phyloP scores from a whole-genome alignment of 2,888 invertebrate genomes.

The Fragum fragum region DNA sequence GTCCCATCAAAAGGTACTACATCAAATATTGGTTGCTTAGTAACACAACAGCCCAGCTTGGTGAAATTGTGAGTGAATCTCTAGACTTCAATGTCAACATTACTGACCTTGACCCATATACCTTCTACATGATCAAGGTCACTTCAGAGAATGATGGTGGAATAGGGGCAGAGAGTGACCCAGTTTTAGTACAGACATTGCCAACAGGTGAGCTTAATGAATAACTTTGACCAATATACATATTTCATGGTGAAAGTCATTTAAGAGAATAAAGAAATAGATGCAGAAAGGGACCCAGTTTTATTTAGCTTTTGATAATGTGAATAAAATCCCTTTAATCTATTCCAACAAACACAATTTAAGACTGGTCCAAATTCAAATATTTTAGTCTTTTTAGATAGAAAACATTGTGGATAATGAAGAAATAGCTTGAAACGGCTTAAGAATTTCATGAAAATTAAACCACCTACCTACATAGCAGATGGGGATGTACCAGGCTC shows the following conservation, averaged over 20 bases:
- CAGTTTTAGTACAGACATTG: slow-evolving; percentile 66
- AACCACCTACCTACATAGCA: too few species aligned
- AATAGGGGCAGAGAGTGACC: slow-evolving; percentile 65
- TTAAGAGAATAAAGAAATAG: slow-evolving; percentile 72
- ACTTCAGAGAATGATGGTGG: slow-evolving; percentile 78
- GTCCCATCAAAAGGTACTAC: slow-evolving; percentile 72
- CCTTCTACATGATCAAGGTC: slow-evolving; percentile 73
- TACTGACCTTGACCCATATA: slow-evolving; percentile 77
- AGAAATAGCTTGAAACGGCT: too few species aligned
- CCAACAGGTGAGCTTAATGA: slow-evolving; percentile 69
- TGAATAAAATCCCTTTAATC: too few species aligned
- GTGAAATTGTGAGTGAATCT: slow-evolving; percentile 53
- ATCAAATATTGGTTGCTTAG: slow-evolving; percentile 68
- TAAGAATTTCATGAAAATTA: too few species aligned
- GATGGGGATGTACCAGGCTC: too few species aligned
- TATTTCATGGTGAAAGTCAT: slow-evolving; percentile 72
- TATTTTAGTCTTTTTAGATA: too few species aligned
- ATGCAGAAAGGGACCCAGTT: slow-evolving; percentile 63
- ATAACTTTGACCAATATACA: slow-evolving; percentile 77
- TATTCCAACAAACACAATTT: too few species aligned
- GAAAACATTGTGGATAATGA: too few species aligned
- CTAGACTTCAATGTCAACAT: slow-evolving; percentile 64
- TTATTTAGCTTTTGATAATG: too few species aligned
- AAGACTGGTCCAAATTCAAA: too few species aligned
- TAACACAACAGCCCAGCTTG: slow-evolving; percentile 48